phyloP scores from a whole-genome alignment of 2,797 vertebrate species.

The Uromys caudimaculatus region DNA sequence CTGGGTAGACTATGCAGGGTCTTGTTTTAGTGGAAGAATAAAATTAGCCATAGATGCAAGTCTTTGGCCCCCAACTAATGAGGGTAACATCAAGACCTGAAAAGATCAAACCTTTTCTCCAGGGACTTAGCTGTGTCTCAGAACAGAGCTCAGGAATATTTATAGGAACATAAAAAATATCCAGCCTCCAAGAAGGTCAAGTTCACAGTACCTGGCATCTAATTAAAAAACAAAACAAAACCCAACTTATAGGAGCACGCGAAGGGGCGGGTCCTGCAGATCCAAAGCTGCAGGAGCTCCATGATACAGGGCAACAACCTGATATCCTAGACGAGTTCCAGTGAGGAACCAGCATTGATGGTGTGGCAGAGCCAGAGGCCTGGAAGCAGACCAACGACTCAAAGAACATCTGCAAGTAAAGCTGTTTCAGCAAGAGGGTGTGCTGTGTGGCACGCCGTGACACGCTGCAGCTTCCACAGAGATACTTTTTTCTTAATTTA shows the following conservation, averaged over 20 bases:
- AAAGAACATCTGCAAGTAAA: too few relatives aligned
- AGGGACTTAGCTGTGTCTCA: background rate
- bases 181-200: slow-evolving; percentile 11
- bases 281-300: background rate
- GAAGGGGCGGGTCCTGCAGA: background rate
- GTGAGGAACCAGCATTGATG: background rate
- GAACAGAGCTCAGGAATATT: slow-evolving; percentile 36
- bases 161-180: slow-evolving; percentile 44
- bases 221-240: background rate
- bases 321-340: background rate
- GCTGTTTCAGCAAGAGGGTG: too few relatives aligned
- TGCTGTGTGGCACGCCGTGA: background rate
- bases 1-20: background rate
- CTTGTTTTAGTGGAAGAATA: background rate
- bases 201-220: slow-evolving; percentile 20
- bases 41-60: background rate
- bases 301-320: background rate
- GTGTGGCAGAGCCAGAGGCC: too few relatives aligned
- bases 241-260: background rate
- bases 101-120: background rate
- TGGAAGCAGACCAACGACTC: too few relatives aligned
- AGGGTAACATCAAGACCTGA: slow-evolving; percentile 19
- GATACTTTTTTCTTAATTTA: background rate
- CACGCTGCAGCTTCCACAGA: background rate
- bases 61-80: background rate